Conservation (phyloP, 2,888 invertebrate genomes). For the Digitonthophagus gazella region DNA sequence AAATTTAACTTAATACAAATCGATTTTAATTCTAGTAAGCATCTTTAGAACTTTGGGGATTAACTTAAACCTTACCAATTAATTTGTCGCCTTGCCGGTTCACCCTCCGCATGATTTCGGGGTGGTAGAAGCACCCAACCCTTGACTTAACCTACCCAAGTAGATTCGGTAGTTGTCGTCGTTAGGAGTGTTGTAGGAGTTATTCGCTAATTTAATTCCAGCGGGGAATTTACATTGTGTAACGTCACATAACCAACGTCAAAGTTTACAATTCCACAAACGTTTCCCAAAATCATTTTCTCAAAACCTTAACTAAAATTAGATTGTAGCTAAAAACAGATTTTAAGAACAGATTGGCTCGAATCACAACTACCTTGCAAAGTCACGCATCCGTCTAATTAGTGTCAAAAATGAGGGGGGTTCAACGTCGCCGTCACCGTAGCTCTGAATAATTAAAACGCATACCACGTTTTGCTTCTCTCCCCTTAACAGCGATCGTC, state of each 20-base stretch:
- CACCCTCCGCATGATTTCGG: neutral
- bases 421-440: neutral
- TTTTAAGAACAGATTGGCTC: neutral
- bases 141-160: neutral
- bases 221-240: slow-evolving; percentile 14
- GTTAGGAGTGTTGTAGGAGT: slow-evolving; percentile 10
- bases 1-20: too few species aligned
- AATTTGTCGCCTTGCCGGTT: neutral
- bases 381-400: neutral
- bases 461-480: neutral
- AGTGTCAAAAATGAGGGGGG: neutral
- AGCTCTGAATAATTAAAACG: neutral
- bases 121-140: neutral
- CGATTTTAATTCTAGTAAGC: neutral
- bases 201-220: slow-evolving; percentile 17
- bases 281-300: neutral
- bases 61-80: neutral
- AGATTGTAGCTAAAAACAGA: neutral
- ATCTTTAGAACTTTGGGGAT: neutral
- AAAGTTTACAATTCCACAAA: slow-evolving; percentile 16
- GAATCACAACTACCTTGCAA: neutral
- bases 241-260: slow-evolving; percentile 16
- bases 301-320: neutral
- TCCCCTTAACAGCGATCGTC: neutral
- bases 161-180: neutral